These are phyloP conservation scores for Archivesica marissinica DNA, from an alignment of 1,140 invertebrate genomes.

Conservation along the genomic window DNA sequence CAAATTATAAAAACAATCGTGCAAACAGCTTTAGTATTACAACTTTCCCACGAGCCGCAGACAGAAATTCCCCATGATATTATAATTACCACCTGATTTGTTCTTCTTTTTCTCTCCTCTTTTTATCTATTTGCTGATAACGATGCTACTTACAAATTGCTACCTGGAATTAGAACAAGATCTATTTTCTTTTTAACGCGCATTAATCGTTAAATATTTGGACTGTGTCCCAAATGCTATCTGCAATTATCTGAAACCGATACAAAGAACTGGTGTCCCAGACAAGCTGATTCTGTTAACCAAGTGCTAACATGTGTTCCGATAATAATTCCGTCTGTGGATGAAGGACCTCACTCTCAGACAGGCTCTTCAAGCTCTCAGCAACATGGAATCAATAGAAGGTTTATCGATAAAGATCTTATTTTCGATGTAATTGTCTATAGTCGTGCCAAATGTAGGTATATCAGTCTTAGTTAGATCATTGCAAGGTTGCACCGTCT, in stretches of 20 bases:
- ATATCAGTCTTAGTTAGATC: no score
- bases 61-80: constrained; percentile 16
- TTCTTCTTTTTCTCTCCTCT: background rate
- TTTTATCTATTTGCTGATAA: constrained; percentile 20
- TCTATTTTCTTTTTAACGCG: constrained; percentile 40
- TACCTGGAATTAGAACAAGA: constrained; percentile 25
- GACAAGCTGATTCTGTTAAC: constrained; percentile 24
- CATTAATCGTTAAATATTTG: constrained; percentile 32
- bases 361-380: background rate
- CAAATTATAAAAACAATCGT: constrained; percentile 8
- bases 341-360: constrained; percentile 18
- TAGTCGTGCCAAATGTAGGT: background rate
- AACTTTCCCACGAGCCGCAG: constrained; percentile 28
- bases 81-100: constrained; percentile 35
- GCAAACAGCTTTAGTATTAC: constrained; percentile 1
- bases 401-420: background rate
- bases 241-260: constrained; percentile 14
- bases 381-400: background rate
- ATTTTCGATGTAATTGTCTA: background rate
- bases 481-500: no score
- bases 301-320: constrained; percentile 40
- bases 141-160: constrained; percentile 24
- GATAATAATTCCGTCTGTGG: constrained; percentile 9
- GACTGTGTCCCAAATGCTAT: constrained; percentile 42
- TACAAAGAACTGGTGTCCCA: constrained; percentile 46